Evolutionary conservation across 2,113 vertebrate genomes (phyloP).

Genomic region (Odontophorus gujanensis): DNA sequence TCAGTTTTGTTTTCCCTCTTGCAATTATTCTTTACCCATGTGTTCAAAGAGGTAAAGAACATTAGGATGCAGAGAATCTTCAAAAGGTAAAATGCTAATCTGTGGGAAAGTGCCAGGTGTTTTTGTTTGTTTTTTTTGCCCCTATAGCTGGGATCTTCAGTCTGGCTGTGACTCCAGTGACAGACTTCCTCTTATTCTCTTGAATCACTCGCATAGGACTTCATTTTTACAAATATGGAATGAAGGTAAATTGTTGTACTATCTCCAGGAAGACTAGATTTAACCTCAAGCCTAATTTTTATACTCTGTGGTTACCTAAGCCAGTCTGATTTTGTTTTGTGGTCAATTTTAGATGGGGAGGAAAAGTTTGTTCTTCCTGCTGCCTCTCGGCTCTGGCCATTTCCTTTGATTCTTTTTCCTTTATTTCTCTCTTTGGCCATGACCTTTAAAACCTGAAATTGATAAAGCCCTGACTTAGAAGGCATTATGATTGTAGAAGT

Average conservation of each 20-base stretch:
- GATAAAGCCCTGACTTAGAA: not conserved
- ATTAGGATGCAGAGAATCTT: not conserved
- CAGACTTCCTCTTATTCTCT: not conserved
- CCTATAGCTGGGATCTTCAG: not conserved
- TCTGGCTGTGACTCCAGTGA: not conserved
- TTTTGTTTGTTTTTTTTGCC: not conserved
- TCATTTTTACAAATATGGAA: not conserved
- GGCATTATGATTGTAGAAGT: not conserved
- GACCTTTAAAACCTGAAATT: not conserved
- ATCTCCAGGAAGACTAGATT: not conserved
- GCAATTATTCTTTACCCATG: not conserved
- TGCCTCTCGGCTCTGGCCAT: not conserved
- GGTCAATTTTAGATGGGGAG: not conserved
- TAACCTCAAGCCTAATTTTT: not conserved
- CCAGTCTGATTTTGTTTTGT: not conserved
- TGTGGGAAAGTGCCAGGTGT: not conserved
- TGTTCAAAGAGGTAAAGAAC: not conserved
- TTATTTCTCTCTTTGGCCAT: not conserved
- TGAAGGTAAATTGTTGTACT: not conserved
- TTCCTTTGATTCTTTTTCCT: not conserved
- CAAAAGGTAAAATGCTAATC: not conserved
- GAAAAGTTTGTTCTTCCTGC: not conserved
- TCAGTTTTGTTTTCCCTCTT: not conserved
- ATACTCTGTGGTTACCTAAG: not conserved
- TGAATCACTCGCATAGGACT: not conserved